Evolutionary conservation across 2,888 invertebrate species (phyloP), one percentile per base, ranked within the genome.

Genomic region (Hemicrepidius hirtus): DNA sequence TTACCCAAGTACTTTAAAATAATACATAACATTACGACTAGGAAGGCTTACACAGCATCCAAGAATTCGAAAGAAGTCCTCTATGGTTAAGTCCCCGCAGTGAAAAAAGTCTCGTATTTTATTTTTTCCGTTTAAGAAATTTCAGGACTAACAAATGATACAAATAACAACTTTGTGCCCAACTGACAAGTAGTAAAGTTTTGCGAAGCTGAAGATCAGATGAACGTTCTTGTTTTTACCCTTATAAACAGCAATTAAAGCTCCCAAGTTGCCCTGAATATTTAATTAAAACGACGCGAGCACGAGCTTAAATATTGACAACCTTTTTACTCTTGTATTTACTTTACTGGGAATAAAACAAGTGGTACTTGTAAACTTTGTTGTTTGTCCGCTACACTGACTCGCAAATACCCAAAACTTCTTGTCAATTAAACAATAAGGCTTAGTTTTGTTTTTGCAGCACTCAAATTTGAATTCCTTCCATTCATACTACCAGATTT

Each of bases 171-270:
- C 63, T 6, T 46, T 63, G n/a, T 46, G 32, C 13, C 50, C 13
- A 44, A 21, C 49, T 60, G 16, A n/a, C 24, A 28, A 60, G 49
- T 28, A 35, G 59, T 32, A 60, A 68, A 68, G 60, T 62, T 35
- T 68, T 50, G n/a, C 32, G 49, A 60, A 46, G 46, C 60, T 49
- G 21, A 24, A 35, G 46, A 68, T 60, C 46, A 40, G 49, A 37
- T 28, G 41, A 59, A 68, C 49, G 28, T 50, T 68, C 60, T 68
- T 59, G 60, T 50, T 68, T 59, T 53, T 50, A 40, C 60, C 60
- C 68, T 40, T 68, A 68, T 59, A 68, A 68, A 68, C 60, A 68
- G 68, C 68, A 68, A 68, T 68, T 68, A 68, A 59, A 59, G 59
- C 60, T 68, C 13, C 40, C 68, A 68, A 68, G 68, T 68, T 68